Evolutionary conservation across 1,140 invertebrate species (phyloP).

Genomic region (Amphibalanus amphitrite): DNA sequence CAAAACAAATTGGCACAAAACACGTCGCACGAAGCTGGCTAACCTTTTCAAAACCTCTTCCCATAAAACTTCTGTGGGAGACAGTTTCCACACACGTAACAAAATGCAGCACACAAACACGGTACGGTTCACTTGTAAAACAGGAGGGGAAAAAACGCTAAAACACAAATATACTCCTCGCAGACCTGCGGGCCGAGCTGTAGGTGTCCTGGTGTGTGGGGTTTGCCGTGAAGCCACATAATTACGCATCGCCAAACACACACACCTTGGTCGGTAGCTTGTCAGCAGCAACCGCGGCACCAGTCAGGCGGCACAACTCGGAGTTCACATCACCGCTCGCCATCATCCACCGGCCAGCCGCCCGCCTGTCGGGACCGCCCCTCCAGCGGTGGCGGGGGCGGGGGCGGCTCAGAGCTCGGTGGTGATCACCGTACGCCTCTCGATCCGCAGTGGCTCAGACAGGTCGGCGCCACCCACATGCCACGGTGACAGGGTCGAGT

Average conservation of each 20-base stretch:
- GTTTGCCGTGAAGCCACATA: no score
- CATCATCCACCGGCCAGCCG: no score
- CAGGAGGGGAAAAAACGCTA: background rate
- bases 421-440: background rate
- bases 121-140: background rate
- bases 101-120: background rate
- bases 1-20: background rate
- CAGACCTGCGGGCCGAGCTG: background rate
- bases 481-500: background rate
- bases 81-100: background rate
- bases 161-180: background rate
- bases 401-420: background rate
- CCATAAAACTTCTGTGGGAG: background rate
- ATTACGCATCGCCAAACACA: no score
- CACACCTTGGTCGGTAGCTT: background rate
- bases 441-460: background rate
- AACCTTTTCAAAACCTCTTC: background rate
- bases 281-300: no score
- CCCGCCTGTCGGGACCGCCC: no score
- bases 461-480: background rate
- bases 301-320: no score
- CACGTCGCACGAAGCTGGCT: background rate
- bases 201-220: background rate
- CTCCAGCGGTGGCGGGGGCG: no score
- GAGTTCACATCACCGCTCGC: no score